Conservation (phyloP, 1,140 invertebrate genomes). For the Coptotermes formosanus region DNA sequence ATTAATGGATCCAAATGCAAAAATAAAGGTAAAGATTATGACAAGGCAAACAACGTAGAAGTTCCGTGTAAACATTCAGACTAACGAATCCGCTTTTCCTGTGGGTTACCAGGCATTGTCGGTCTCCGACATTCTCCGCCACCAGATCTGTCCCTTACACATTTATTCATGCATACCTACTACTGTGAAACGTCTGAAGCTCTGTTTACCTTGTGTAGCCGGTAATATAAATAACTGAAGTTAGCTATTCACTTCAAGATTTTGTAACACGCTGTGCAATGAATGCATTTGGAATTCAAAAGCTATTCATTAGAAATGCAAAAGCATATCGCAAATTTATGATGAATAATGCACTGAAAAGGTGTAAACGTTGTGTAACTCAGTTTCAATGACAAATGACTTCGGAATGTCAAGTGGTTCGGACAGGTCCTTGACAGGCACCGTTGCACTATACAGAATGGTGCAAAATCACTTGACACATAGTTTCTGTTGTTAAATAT, state of each 20-base stretch:
- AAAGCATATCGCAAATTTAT: background rate
- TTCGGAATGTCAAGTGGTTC: no score
- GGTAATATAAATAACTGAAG: background rate
- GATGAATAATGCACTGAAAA: no score
- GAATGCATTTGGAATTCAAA: background rate
- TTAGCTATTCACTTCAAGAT: background rate
- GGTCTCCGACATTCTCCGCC: no score
- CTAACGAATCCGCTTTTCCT: background rate
- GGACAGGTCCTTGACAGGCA: no score
- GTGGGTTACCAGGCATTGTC: background rate
- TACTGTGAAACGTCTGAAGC: background rate
- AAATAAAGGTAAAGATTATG: background rate
- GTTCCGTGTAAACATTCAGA: background rate
- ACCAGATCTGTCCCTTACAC: no score
- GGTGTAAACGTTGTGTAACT: no score
- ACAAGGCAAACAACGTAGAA: background rate
- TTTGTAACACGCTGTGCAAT: background rate
- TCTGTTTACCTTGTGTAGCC: background rate
- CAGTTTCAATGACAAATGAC: no score
- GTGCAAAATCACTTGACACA: no score
- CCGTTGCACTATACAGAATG: no score
- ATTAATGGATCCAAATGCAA: background rate
- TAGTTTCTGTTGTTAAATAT: no score
- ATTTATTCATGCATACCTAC: background rate
- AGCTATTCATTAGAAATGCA: background rate